phyloP scores from a whole-genome alignment of 1,140 invertebrate genomes.

The Dinoponera quadriceps region DNA sequence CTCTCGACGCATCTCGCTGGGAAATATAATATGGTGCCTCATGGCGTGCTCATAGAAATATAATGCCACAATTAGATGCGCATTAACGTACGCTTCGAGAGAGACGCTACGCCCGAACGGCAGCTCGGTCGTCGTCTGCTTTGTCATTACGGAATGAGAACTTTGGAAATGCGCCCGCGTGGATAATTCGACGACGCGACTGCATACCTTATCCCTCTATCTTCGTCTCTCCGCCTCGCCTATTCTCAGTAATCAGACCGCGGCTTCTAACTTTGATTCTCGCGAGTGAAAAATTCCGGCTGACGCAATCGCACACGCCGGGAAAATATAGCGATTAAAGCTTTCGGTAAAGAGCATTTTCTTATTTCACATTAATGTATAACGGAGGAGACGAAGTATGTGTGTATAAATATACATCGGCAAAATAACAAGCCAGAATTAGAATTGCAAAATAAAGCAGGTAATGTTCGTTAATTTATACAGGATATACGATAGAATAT shows the following conservation, averaged over 20 bases:
- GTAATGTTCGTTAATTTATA: background rate
- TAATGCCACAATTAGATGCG: conserved; percentile 36
- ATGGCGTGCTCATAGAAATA: conserved; percentile 25
- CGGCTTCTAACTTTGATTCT: conserved; percentile 15
- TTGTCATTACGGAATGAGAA: conserved; percentile 41
- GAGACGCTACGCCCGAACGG: conserved; percentile 15
- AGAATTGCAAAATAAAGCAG: background rate
- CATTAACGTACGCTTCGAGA: conserved; percentile 17
- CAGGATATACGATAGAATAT: background rate
- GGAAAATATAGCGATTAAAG: background rate
- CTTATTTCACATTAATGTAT: background rate
- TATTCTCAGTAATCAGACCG: background rate
- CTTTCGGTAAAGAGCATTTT: too few relatives aligned
- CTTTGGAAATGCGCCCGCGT: conserved; percentile 51
- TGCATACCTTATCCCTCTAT: conserved; percentile 1
- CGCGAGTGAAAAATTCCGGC: conserved; percentile 2
- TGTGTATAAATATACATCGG: background rate
- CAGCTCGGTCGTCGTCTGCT: conserved; percentile 33
- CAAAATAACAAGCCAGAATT: background rate
- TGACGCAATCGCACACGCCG: background rate
- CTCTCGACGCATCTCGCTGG: too few relatives aligned
- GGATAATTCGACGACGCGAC: conserved; percentile 50
- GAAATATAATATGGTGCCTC: conserved; percentile 4
- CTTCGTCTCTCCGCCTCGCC: background rate
- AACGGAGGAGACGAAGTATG: background rate